A percentile compares a stretch with the other conserved stretches of the same genome.
These are phyloP conservation scores for Bombus soroeensis DNA, from an alignment of 1,140 invertebrate genomes.

Conservation along the genomic window DNA sequence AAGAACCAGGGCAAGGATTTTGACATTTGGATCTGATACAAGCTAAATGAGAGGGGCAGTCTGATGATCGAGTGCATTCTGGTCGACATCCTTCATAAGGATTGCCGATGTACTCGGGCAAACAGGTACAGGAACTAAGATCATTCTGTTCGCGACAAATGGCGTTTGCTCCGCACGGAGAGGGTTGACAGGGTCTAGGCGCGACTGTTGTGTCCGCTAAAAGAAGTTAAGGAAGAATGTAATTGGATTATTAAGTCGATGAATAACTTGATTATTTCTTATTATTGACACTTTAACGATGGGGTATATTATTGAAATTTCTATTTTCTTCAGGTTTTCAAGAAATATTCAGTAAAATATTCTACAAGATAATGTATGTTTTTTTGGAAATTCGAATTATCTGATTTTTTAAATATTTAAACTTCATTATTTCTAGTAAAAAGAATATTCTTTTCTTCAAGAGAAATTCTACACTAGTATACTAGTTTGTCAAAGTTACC, in stretches of 20 bases:
- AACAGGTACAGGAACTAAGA: slow-evolving; percentile 87
- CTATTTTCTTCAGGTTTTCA: too few species aligned
- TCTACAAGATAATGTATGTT: too few species aligned
- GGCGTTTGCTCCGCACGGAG: slow-evolving; percentile 90
- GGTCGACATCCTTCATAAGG: slow-evolving; percentile 89
- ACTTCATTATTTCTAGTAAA: too few species aligned
- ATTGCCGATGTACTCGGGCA: slow-evolving; percentile 88
- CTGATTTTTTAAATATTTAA: too few species aligned
- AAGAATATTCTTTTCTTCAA: too few species aligned
- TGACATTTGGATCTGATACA: slow-evolving; percentile 90
- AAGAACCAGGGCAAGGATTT: slow-evolving; percentile 90
- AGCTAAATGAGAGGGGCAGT: slow-evolving; percentile 88
- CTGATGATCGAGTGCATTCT: slow-evolving; percentile 88
- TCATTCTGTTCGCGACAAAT: slow-evolving; percentile 86
- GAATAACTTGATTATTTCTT: background rate
- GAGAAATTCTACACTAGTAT: too few species aligned
- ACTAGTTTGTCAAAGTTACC: too few species aligned
- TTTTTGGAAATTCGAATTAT: too few species aligned
- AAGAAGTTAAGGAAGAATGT: slow-evolving; percentile 26
- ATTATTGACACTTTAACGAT: background rate
- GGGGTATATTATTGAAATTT: too few species aligned
- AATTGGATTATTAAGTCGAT: background rate
- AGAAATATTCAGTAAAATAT: too few species aligned
- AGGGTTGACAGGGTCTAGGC: slow-evolving; percentile 85
- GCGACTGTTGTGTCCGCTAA: slow-evolving; percentile 57